Percentiles rank a stretch among this genome's conserved stretches.
phyloP scores from a whole-genome alignment of 2,797 vertebrate species.

The Chaunax sp. region DNA sequence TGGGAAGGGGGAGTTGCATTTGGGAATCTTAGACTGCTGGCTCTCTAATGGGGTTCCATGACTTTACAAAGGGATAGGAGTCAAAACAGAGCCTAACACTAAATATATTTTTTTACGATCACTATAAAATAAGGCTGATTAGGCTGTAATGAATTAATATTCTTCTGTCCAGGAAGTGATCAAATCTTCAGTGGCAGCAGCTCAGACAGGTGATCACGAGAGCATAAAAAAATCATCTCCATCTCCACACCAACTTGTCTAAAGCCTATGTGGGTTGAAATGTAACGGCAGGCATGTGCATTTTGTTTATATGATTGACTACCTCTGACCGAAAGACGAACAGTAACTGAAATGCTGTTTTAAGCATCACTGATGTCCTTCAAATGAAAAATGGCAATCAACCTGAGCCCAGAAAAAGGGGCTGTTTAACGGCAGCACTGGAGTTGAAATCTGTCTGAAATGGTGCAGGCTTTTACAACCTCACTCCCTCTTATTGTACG shows the following conservation, averaged over 20 bases:
- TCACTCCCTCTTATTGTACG: slow-evolving; percentile 62
- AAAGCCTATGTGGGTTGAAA: too few relatives aligned
- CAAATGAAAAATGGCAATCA: slow-evolving; percentile 72
- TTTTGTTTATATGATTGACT: too few relatives aligned
- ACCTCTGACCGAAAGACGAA: too few relatives aligned
- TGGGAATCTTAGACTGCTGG: slow-evolving; percentile 57
- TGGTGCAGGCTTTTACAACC: slow-evolving; percentile 39
- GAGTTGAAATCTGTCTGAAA: slow-evolving; percentile 65
- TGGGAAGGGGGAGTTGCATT: slow-evolving; percentile 31
- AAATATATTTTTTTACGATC: slow-evolving; percentile 63
- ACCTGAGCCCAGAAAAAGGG: slow-evolving; percentile 69
- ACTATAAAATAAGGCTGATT: too few relatives aligned
- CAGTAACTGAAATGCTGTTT: slow-evolving; percentile 10
- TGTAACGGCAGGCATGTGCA: too few relatives aligned
- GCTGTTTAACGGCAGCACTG: slow-evolving; percentile 70
- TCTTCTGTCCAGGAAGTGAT: too few relatives aligned
- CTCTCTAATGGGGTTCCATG: slow-evolving; percentile 74
- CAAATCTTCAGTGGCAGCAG: too few relatives aligned
- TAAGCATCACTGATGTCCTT: slow-evolving; percentile 57
- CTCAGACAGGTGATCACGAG: too few relatives aligned
- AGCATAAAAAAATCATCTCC: too few relatives aligned
- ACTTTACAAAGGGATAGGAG: slow-evolving; percentile 72
- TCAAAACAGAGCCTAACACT: slow-evolving; percentile 74
- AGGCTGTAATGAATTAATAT: too few relatives aligned
- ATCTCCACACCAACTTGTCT: too few relatives aligned